Evolutionary conservation across 2,113 vertebrate genomes (phyloP).

Genomic region (Orientallactaga bullata): DNA sequence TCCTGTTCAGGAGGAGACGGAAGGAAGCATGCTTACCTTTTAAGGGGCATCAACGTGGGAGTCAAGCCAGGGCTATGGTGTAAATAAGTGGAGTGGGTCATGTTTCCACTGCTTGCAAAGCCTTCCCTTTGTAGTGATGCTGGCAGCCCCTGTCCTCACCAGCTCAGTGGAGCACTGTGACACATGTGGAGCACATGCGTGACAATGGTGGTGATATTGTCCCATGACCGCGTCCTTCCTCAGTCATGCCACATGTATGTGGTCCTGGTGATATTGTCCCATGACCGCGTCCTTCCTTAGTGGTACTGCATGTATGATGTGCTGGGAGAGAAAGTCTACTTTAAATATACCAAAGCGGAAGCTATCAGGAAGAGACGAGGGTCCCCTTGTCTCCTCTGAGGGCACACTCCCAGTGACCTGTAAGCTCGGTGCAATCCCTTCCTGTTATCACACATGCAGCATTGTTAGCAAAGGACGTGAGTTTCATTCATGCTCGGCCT

Average conservation of each 20-base stretch:
- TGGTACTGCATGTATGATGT: too few relatives aligned
- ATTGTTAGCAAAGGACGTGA: not conserved
- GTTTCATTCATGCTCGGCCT: not conserved
- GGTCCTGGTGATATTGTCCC: too few relatives aligned
- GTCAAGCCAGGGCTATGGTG: not conserved
- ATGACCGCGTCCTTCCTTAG: too few relatives aligned
- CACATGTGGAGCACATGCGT: too few relatives aligned
- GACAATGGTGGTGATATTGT: not conserved
- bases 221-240: too few relatives aligned
- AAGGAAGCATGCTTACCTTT: not conserved
- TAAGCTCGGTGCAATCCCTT: not conserved
- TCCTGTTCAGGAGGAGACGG: not conserved
- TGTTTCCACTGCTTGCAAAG: not conserved
- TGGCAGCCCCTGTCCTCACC: not conserved
- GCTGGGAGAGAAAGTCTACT: not conserved
- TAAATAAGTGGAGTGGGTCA: not conserved
- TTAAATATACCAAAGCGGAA: not conserved
- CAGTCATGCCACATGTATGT: too few relatives aligned
- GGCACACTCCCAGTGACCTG: not conserved
- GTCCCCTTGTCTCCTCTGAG: not conserved
- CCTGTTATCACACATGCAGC: not conserved
- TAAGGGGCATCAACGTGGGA: not conserved
- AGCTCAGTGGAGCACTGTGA: not conserved
- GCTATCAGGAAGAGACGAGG: not conserved
- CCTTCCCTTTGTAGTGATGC: not conserved